phyloP scores from a whole-genome alignment of 2,797 vertebrate genomes.

The Danio jaintianensis region DNA sequence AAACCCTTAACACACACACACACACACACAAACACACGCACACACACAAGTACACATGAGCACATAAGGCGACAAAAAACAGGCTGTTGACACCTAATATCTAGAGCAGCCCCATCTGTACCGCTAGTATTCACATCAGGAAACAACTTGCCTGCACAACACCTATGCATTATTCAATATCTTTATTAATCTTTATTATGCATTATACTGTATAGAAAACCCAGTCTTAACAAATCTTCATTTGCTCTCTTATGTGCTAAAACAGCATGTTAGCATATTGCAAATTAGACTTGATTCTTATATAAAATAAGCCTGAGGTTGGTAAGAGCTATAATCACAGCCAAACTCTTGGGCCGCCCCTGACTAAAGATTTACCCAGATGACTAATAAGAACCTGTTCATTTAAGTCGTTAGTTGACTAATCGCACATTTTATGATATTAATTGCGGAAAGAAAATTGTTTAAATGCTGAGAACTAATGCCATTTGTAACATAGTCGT shows the following conservation, averaged over 20 bases:
- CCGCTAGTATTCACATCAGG: conserved; percentile 12
- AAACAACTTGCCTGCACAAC: conserved; percentile 7
- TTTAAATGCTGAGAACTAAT: too few relatives aligned
- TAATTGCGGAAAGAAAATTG: too few relatives aligned
- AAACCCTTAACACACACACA: conserved; percentile 86
- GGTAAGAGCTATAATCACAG: too few relatives aligned
- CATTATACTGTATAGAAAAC: not conserved
- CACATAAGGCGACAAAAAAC: conserved; percentile 69
- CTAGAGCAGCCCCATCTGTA: conserved; percentile 48
- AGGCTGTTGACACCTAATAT: conserved; percentile 77
- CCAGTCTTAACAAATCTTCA: not conserved
- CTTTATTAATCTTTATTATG: not conserved
- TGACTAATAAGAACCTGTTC: too few relatives aligned
- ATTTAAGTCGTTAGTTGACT: too few relatives aligned
- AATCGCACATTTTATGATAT: too few relatives aligned
- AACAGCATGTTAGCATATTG: not conserved
- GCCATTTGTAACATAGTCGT: too few relatives aligned
- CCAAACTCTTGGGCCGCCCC: too few relatives aligned
- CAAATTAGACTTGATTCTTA: not conserved
- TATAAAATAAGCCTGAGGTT: too few relatives aligned
- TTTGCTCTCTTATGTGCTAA: not conserved
- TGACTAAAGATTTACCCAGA: too few relatives aligned
- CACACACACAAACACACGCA: conserved; percentile 79
- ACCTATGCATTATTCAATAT: not conserved
- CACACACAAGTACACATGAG: conserved; percentile 21